Evolutionary conservation across 2,797 vertebrate genomes (phyloP).

Genomic region (Myripristis murdjan): DNA sequence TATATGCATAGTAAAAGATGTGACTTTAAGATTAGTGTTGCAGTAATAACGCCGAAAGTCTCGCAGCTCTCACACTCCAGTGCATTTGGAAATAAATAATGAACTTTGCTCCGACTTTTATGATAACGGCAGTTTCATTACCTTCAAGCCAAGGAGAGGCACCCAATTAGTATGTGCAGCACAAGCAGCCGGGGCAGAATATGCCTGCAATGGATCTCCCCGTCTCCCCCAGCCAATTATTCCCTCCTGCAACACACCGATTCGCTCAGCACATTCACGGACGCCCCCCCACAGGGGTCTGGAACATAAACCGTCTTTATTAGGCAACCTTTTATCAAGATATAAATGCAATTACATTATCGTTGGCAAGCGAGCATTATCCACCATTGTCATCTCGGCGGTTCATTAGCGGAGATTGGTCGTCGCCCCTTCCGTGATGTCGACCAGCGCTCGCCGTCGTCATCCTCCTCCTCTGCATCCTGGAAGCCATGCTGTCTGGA

Average conservation of each 20-base stretch:
- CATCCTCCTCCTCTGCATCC: background rate
- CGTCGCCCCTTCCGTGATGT: background rate
- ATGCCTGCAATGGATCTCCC: conserved; percentile 59
- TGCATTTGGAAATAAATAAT: conserved; percentile 73
- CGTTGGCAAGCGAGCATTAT: conserved; percentile 42
- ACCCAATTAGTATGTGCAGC: conserved; percentile 80
- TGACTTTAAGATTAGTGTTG: conserved; percentile 30
- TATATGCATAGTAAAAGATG: conserved; percentile 25
- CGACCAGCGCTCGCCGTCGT: background rate
- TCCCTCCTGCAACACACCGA: conserved; percentile 57
- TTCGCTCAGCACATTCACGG: conserved; percentile 54
- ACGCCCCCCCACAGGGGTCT: conserved; percentile 43
- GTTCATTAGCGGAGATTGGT: conserved; percentile 45
- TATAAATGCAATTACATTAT: conserved; percentile 61
- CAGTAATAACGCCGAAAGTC: conserved; percentile 26
- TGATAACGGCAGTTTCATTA: conserved; percentile 76
- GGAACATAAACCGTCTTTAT: conserved; percentile 60
- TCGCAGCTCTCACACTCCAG: conserved; percentile 46
- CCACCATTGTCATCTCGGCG: conserved; percentile 29
- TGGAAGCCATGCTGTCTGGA: background rate
- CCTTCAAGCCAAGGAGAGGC: conserved; percentile 73
- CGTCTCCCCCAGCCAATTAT: conserved; percentile 76
- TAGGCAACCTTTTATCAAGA: conserved; percentile 58
- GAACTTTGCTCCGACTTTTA: conserved; percentile 70
- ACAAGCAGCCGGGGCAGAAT: conserved; percentile 65